Conservation (phyloP, 2,113 vertebrate genomes). For the Tetrao urogallus region DNA sequence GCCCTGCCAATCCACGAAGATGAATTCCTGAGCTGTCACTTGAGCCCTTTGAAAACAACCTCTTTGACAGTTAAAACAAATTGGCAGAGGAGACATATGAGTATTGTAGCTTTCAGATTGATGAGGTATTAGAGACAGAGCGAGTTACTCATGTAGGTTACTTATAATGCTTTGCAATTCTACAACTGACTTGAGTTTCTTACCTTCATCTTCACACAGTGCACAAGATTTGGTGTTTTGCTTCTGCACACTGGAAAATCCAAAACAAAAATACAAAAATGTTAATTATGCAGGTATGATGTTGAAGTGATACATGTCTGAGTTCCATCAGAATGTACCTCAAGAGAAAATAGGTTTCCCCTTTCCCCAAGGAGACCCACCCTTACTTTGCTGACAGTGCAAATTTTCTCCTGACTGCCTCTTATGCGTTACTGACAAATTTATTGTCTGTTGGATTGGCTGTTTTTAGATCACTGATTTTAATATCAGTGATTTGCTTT, state of each 20-base stretch:
- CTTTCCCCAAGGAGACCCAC: not conserved
- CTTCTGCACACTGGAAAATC: not conserved
- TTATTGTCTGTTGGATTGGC: accelerated
- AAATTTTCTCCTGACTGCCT: accelerated
- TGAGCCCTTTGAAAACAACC: slow-evolving; percentile 35
- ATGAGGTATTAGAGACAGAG: slow-evolving; percentile 55
- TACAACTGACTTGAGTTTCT: not conserved
- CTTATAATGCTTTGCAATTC: not conserved
- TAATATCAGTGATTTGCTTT: not conserved
- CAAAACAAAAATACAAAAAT: not conserved
- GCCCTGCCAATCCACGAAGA: slow-evolving; percentile 55
- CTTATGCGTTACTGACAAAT: not conserved
- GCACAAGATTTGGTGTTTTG: not conserved
- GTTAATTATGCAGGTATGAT: not conserved
- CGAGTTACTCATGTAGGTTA: not conserved
- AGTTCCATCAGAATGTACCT: accelerated
- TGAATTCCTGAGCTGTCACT: slow-evolving; percentile 54
- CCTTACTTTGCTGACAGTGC: not conserved
- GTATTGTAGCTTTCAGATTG: slow-evolving; percentile 39
- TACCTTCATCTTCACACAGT: not conserved
- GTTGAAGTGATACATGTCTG: not conserved
- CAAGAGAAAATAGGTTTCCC: not conserved
- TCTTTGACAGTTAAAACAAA: slow-evolving; percentile 56
- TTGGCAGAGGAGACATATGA: slow-evolving; percentile 27
- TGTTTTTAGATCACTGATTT: not conserved